Conservation (phyloP, 1,140 invertebrate species). For the Euwallacea similis region DNA sequence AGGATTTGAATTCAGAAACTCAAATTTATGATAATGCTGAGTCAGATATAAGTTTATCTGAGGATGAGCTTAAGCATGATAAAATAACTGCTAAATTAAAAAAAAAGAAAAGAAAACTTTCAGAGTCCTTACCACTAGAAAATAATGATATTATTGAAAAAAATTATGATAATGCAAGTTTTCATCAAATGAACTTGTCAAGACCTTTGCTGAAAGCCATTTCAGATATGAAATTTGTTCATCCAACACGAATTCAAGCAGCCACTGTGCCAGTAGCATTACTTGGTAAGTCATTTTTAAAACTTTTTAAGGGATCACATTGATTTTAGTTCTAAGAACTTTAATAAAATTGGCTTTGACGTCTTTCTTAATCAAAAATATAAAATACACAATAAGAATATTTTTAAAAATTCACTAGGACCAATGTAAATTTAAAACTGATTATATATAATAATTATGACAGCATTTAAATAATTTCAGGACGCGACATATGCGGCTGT, state of each 20-base stretch:
- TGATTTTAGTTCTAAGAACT: no score
- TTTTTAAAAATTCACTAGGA: no score
- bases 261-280: constrained; percentile 93
- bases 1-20: constrained; percentile 40
- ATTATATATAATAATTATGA: neutral
- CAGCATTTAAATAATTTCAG: constrained; percentile 51
- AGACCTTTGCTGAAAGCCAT: constrained; percentile 88
- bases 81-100: constrained; percentile 62
- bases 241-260: constrained; percentile 96
- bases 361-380: neutral
- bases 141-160: constrained; percentile 54
- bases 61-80: constrained; percentile 73
- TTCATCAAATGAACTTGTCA: constrained; percentile 93
- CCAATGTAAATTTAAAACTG: neutral
- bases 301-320: no score
- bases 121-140: constrained; percentile 40
- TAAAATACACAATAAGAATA: neutral
- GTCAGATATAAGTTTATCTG: constrained; percentile 61
- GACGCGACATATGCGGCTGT: constrained; percentile 92
- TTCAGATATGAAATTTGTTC: constrained; percentile 80
- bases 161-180: constrained; percentile 69
- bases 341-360: no score
- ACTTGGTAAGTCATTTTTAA: constrained; percentile 57
- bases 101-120: constrained; percentile 37
- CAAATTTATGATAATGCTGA: constrained; percentile 50